Evolutionary conservation across 2,113 vertebrate genomes (phyloP).

Genomic region (Bubo bubo): DNA sequence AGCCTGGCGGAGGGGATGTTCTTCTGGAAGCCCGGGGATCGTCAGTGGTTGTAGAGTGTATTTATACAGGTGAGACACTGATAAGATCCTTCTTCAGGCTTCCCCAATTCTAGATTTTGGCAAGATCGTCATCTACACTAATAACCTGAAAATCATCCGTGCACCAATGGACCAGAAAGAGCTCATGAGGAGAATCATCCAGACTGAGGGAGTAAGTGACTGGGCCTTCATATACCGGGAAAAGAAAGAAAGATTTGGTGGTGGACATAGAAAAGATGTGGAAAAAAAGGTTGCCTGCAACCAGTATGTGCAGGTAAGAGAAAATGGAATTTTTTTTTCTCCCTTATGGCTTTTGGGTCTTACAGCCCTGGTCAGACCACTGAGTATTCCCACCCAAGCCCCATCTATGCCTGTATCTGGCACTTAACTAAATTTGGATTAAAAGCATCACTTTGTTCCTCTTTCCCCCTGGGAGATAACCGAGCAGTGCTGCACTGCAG

Average conservation of each 20-base stretch:
- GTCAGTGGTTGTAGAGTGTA: background rate
- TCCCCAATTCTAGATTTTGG: conserved; percentile 89
- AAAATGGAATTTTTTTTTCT: background rate
- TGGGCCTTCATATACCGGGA: conserved; percentile 55
- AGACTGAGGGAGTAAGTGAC: conserved; percentile 70
- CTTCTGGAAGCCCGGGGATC: background rate
- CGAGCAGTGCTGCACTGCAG: rapidly evolving
- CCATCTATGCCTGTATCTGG: background rate
- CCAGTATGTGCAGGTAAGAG: conserved; percentile 63
- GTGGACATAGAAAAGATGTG: background rate
- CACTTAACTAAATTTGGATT: background rate
- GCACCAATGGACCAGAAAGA: conserved; percentile 83
- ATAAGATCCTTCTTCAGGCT: conserved; percentile 56
- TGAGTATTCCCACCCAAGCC: background rate
- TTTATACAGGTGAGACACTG: background rate
- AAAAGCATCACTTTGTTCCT: background rate
- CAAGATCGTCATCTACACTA: conserved; percentile 98
- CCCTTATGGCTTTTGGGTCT: background rate
- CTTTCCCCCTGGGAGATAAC: rapidly evolving
- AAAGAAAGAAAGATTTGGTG: background rate
- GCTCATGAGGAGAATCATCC: conserved; percentile 69
- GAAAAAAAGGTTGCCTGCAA: background rate
- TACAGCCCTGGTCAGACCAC: background rate
- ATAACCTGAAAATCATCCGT: conserved; percentile 92
- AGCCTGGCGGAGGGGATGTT: rapidly evolving